Base-by-base conservation (phyloP, 2,113 vertebrate genomes). In the Pollachius pollachius region DNA sequence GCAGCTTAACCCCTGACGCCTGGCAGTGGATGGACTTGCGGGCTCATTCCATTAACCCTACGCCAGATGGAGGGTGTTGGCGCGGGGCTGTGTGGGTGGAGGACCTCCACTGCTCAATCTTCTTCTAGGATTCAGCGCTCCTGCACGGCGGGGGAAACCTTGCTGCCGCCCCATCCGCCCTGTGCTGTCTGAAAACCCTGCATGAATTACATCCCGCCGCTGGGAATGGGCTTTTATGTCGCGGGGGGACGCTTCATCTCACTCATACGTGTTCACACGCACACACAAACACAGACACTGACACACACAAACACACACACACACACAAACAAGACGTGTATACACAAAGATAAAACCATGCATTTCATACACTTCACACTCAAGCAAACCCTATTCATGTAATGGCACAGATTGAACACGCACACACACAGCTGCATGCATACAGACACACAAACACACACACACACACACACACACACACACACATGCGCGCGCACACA, bases 1-100 rank as follows among this genome's bases (percentile, higher is more conserved):
- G 73, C 12, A 52, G 62, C 27, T 21, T 25, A 64, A 72, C 68
- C 70, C 76, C 63, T 69, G 60, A 79, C 69, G 62, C 1, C 15
- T 41, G 63, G 15, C 17, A 65, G 63, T 62, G 19, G 25, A 71
- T 67, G 68, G 30, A 67, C n/a, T 69, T 12, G 62, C 54, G 56
- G 61, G 62, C 67, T 59, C 52, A 62, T 64, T 71, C 64, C 41
- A 30, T 37, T 52, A 60, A 62, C 65, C 69, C 13, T 41, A 11
- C 37, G 1, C 37, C 37, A 15, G 54, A 73, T 64, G 19, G 62
- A 65, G 59, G 11, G 56, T 58, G 57, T 48, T 2, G 27, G 27
- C 27, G 27, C 27, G 27, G 27, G 27, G 27, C 27, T 27, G 27
- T 27, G 27, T 4, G 71, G 74, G 62, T 15, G 25, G 59, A 37